Evolutionary conservation across 2,113 vertebrate species (phyloP).

Genomic region (Pachycephala philippinensis): DNA sequence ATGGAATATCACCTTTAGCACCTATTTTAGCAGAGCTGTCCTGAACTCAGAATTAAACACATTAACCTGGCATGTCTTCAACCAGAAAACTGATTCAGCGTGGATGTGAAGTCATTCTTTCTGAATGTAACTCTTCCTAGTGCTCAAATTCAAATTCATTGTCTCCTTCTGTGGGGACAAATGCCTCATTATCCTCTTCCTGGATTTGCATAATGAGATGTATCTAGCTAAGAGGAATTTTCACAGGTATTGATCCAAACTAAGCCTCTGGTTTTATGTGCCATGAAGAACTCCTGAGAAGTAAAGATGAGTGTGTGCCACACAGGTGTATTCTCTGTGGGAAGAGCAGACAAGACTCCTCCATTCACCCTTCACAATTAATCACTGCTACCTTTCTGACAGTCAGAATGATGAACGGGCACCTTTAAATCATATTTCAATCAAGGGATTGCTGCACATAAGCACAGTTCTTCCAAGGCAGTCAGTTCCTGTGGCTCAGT

Average conservation of each 20-base stretch:
- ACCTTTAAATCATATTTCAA: not conserved
- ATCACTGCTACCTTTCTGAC: not conserved
- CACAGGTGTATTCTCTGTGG: not conserved
- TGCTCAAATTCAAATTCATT: not conserved
- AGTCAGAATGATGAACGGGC: not conserved
- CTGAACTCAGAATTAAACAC: not conserved
- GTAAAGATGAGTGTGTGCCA: not conserved
- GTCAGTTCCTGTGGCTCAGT: not conserved
- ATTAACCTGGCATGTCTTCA: not conserved
- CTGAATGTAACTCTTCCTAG: not conserved
- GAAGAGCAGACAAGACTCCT: not conserved
- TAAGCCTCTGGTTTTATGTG: not conserved
- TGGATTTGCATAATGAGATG: not conserved
- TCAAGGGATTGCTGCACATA: not conserved
- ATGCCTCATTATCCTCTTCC: not conserved
- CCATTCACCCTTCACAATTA: not conserved
- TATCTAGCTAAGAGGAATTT: not conserved
- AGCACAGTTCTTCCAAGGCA: fast-evolving
- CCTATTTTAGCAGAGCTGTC: not conserved
- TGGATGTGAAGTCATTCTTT: not conserved
- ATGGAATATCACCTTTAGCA: not conserved
- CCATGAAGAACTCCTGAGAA: not conserved
- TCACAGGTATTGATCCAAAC: not conserved
- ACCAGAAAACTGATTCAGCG: not conserved
- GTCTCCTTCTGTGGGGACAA: not conserved